phyloP scores from a whole-genome alignment of 2,113 vertebrate species.

The Scomber scombrus region DNA sequence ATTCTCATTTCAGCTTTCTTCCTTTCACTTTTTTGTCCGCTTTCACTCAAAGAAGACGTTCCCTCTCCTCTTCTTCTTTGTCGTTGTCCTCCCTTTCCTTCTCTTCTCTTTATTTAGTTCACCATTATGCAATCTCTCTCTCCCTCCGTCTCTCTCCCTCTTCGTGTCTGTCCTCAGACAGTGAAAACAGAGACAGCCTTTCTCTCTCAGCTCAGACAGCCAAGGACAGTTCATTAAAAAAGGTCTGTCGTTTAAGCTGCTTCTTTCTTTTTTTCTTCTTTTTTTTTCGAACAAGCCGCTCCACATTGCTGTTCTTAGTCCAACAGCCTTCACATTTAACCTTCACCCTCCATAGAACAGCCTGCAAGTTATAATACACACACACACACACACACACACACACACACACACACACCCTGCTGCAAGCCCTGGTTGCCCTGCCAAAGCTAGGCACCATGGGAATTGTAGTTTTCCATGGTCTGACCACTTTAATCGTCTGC shows the following conservation, averaged over 20 bases:
- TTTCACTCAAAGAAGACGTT: slow-evolving; percentile 12
- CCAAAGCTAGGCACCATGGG: slow-evolving; percentile 77
- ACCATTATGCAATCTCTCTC: slow-evolving; percentile 33
- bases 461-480: slow-evolving; percentile 79
- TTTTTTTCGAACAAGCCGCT: slow-evolving; percentile 40
- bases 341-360: slow-evolving; percentile 47
- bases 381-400: slow-evolving; percentile 15
- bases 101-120: slow-evolving; percentile 37
- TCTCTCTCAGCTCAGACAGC: slow-evolving; percentile 57
- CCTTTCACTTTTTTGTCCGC: slow-evolving; percentile 16
- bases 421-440: slow-evolving; percentile 45
- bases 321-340: slow-evolving; percentile 49
- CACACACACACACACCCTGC: slow-evolving; percentile 22
- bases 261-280: background rate
- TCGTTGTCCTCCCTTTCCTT: slow-evolving; percentile 5
- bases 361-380: slow-evolving; percentile 31
- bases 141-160: background rate
- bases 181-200: slow-evolving; percentile 48
- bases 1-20: slow-evolving; percentile 29
- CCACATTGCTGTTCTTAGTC: slow-evolving; percentile 40
- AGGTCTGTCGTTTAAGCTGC: slow-evolving; percentile 32
- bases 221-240: slow-evolving; percentile 76
- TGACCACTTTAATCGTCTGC: slow-evolving; percentile 59
- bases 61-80: slow-evolving; percentile 1
- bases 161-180: slow-evolving; percentile 27